These are phyloP conservation scores for Rhizoglyphus robini DNA, from an alignment of 1,140 invertebrate genomes.

Conservation along the genomic window DNA sequence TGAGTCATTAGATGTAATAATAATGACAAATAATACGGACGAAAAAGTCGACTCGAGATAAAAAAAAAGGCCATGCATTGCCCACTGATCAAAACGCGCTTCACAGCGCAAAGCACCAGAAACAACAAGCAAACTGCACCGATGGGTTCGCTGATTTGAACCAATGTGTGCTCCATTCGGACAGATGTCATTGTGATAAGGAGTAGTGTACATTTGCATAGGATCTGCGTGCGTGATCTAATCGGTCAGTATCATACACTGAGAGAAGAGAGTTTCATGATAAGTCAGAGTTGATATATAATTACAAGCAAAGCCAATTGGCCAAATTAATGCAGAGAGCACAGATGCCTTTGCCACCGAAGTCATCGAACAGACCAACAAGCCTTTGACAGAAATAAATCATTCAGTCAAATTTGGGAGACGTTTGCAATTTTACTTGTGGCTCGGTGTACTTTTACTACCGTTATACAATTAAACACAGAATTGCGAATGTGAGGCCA, in stretches of 20 bases:
- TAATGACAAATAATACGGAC: neutral
- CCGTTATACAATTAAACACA: neutral
- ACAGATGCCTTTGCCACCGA: neutral
- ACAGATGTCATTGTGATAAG: constrained; percentile 7
- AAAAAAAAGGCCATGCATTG: no score
- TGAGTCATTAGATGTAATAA: constrained; percentile 17
- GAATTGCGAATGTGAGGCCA: no score
- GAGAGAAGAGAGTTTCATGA: neutral
- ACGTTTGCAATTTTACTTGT: neutral
- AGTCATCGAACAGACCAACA: neutral
- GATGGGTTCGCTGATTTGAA: neutral
- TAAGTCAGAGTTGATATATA: neutral
- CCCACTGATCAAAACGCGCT: no score
- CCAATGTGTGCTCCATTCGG: neutral
- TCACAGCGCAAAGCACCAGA: no score
- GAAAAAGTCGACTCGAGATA: neutral
- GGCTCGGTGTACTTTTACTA: neutral
- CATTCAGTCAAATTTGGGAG: neutral
- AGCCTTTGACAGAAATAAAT: constrained; percentile 9
- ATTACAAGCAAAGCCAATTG: neutral
- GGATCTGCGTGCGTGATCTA: constrained; percentile 4
- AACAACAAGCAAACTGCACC: no score
- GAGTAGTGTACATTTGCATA: neutral
- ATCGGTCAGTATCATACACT: neutral
- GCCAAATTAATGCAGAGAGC: neutral